Base-by-base conservation (phyloP, 1,140 invertebrate species). In the Cyclargus thomasi region DNA sequence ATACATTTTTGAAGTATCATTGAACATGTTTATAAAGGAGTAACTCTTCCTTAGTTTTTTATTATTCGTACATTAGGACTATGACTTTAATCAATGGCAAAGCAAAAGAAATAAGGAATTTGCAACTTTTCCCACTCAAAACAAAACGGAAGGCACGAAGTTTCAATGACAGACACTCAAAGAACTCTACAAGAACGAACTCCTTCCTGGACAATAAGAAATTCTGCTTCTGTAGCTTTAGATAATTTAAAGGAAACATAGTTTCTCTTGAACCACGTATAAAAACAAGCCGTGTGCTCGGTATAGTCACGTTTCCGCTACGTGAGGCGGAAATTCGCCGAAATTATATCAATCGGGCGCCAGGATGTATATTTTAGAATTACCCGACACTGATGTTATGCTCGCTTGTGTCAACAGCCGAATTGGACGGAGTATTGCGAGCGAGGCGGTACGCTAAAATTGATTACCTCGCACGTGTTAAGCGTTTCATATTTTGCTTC, bases 301-400 rank as follows among this genome's bases (percentile, higher is more conserved):
- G 72, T 67, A 79, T 75, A 74, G 76, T 78, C 79, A 81, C 79
- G 79, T 78, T 64, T 73, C 68, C 47, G 63, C 68, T 77, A 78
- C 78, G 77, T 78, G 78, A 74, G 68, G 39, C 53, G 72, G 70
- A 75, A 67, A 73, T 66, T 63, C 69, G 57, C 53, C 70, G 68
- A 78, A 80, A 78, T 77, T 74, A 75, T 79, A 79, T 77, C 70
- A 77, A 71, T 71, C 70, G 64, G 67, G 63, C 68, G 69, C 67
- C 70, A 70, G 72, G 70, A 74, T 78, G 77, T 77, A 76, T 75
- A 76, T 81, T 79, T 75, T 67, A 65, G 70, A 72, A 71, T 74
- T 71, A 74, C 62, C 70, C 64, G 66, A 68, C 20, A 59, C 55
- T 59, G 55, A 59, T 59, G 55, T 59, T 59, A 59, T 59, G 55